Base-by-base conservation (phyloP, 2,113 vertebrate genomes). In the Neodon shergylaensis region DNA sequence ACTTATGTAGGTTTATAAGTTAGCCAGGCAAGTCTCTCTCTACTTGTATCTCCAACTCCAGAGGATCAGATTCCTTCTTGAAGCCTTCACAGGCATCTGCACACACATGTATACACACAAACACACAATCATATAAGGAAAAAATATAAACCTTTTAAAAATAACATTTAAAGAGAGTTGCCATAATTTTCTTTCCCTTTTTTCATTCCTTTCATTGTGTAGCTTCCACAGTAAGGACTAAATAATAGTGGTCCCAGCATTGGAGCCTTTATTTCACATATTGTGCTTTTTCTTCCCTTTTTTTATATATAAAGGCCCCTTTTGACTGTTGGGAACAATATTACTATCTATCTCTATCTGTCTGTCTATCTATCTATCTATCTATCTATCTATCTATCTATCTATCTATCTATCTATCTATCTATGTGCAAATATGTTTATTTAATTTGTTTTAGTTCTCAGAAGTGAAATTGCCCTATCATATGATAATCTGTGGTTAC, bases 191-290 rank as follows among this genome's bases (percentile, higher is more conserved):
- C 86, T 93, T 83, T 36, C 2, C 2, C 0, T 28, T n/a, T 47
- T 89, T 91, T 83, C 3, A 63, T 94, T 66, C 39, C 47, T 91
- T 94, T 61, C 33, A 36, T 92, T 44, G 3, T 91, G 5, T 92
- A 81, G 65, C n/a, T 76, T 91, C 49, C 26, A 85, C n/a, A 87
- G 31, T 77, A 63, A 14, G 74, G 70, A 19, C 39, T 93, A 74
- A 52, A 39, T 47, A 66, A 49, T 39, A 33, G 26, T 93, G 68
- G 31, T 26, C 84, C 47, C 85, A 7, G 33, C 4, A 3, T 66
- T 83, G 76, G 44, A 85, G 68, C 11, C 7, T 88, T 36, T 72
- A 72, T 66, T 84, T 95, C 12, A 39, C 16, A 42, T 63, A 10
- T 44, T 91, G 14, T 66, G 16, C 68, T 24, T 68, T 74, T 88